These are phyloP conservation scores for Troides aeacus DNA, from an alignment of 2,888 invertebrate species.

Conservation along the genomic window DNA sequence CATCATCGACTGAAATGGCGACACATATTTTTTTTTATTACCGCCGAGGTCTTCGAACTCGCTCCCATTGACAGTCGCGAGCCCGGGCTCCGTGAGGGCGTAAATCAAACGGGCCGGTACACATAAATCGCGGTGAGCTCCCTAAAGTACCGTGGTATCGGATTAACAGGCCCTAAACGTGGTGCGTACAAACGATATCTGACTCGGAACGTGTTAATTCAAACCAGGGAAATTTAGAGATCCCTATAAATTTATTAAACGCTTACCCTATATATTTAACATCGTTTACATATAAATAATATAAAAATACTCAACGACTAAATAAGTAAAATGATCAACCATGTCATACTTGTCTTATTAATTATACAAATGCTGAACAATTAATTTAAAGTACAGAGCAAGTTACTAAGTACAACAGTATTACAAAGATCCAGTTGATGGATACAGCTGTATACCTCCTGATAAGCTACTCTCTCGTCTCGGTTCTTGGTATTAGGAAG, in stretches of 20 bases:
- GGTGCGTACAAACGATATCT: conserved; percentile 44
- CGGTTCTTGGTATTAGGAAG: too few relatives aligned
- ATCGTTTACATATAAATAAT: too few relatives aligned
- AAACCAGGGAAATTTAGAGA: conserved; percentile 36
- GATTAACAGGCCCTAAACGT: conserved; percentile 59
- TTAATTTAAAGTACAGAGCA: too few relatives aligned
- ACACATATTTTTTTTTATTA: conserved; percentile 34
- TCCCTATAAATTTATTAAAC: conserved; percentile 3
- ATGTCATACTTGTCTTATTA: too few relatives aligned
- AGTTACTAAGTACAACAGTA: too few relatives aligned
- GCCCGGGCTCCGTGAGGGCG: conserved; percentile 32
- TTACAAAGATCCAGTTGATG: too few relatives aligned
- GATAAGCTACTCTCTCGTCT: too few relatives aligned
- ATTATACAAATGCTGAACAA: too few relatives aligned
- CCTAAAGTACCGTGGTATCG: conserved; percentile 54
- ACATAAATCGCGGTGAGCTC: conserved; percentile 57
- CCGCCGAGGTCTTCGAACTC: conserved; percentile 36
- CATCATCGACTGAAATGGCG: conserved; percentile 35
- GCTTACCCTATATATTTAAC: too few relatives aligned
- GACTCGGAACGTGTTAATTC: conserved; percentile 57
- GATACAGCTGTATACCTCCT: too few relatives aligned
- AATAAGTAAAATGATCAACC: too few relatives aligned
- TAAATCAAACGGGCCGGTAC: conserved; percentile 50
- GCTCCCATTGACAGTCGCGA: conserved; percentile 33
- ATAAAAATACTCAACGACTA: too few relatives aligned